Evolutionary conservation across 2,888 invertebrate genomes (phyloP), one percentile per base, ranked within the genome.

Genomic region (Synanthedon myopaeformis): DNA sequence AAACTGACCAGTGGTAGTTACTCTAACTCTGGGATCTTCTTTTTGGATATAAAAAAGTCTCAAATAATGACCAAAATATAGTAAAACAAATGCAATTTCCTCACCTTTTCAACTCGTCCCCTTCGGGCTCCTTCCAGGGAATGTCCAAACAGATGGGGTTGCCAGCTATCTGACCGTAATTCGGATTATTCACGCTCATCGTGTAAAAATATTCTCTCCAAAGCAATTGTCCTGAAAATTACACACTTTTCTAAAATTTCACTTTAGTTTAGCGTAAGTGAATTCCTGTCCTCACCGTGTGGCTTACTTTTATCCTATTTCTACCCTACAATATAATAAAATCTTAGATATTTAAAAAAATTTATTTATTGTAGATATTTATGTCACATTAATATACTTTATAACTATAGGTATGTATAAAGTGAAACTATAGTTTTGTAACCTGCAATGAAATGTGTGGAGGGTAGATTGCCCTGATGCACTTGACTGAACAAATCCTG

Each of bases 191-290:
- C 13, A 92, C 91, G 42, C 92, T 92, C 93, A 93, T 93, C 41
- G 92, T 92, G 75, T 94, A 93, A 76, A 93, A 93, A 63, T 92
- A 93, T 67, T 93, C 93, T 41, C 93, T 88, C 93, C 93, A 93
- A 45, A 93, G 91, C 41, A 93, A 73, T 66, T 93, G 93, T 0
- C 92, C 91, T 65, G 86, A 73, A 49, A 83, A 82, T 41, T 45
- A 23, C 23, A 5, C 23, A 23, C 28, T 28, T 28, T 28, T 28
- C 1, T 28, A 19, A 17, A 23, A 28, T 6, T 28, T 28, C 6
- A 28, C 28, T 28, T 28, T 28, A 28, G 28, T 28, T 28, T 28
- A 28, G 28, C 6, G 28, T 6, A 28, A 6, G 28, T 28, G 1
- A 28, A 28, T 28, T 6, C 6, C 5, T 1, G 28, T 28, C 28